Conservation (phyloP, 2,797 vertebrate genomes). For the Apodemus agrarius region DNA sequence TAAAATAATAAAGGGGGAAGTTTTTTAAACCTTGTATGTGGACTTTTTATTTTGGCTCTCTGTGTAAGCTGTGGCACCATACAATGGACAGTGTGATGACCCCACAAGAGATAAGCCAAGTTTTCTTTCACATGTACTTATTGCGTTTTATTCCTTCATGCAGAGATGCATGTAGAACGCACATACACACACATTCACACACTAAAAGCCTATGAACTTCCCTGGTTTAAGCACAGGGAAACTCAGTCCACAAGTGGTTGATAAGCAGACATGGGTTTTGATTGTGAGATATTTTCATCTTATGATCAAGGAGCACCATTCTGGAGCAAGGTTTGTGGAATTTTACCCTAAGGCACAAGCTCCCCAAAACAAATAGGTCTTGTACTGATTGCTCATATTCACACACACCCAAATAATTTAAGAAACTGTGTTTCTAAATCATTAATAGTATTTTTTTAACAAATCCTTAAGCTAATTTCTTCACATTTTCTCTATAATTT, state of each 20-base stretch:
- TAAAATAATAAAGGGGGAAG: not conserved
- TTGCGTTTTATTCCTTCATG: not conserved
- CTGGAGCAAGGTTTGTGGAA: not conserved
- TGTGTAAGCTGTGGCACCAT: not conserved
- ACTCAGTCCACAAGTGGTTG: not conserved
- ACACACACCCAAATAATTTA: not conserved
- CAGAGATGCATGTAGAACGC: not conserved
- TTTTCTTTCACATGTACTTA: not conserved
- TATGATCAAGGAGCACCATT: not conserved
- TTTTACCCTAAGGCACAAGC: not conserved
- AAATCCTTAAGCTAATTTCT: not conserved
- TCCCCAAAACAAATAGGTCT: not conserved
- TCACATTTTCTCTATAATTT: not conserved
- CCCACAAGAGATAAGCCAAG: not conserved
- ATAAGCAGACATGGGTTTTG: conserved; percentile 23
- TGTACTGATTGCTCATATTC: conserved; percentile 32
- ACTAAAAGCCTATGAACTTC: not conserved
- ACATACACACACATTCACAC: not conserved
- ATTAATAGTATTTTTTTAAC: not conserved
- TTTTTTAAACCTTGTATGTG: not conserved
- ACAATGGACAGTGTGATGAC: not conserved
- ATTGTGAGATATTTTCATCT: not conserved
- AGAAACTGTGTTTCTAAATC: not conserved
- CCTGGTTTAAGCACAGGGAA: not conserved
- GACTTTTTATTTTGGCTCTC: conserved; percentile 15